Base-by-base conservation (phyloP, 2,888 invertebrate genomes). In the Argyresthia albistria region DNA sequence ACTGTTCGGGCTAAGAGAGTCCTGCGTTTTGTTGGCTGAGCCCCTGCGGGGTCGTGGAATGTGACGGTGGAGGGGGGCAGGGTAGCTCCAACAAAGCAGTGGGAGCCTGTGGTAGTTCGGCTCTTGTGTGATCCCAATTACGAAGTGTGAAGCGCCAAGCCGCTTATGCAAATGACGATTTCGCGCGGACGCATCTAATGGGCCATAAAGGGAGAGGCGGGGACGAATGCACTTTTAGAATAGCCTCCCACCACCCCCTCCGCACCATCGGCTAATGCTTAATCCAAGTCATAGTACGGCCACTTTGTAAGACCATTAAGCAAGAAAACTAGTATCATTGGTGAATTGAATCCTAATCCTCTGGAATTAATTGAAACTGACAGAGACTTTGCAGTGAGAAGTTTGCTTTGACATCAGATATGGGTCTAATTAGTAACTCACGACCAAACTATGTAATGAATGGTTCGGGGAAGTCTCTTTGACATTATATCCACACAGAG, bases 91-190 rank as follows among this genome's bases (percentile, higher is more conserved):
- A 57, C 63, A 73, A 57, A 66, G 59, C 76, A 78, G 86, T 65
- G 70, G 35, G 36, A 49, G 36, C 50, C n/a, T 43, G 12, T 36
- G 51, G 46, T 43, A 50, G 47, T 47, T n/a, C 37, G 35, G 64
- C 65, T 67, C 62, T 61, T 73, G 73, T 74, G 79, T 80, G 82
- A 81, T 82, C 80, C 80, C 82, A 84, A 86, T 83, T 84, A 86
- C 83, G 74, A 76, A 76, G 81, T 80, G 81, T 77, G 76, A 78
- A 76, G 80, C 76, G 72, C 75, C 77, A 80, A 84, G 83, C 84
- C 84, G 86, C 80, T 87, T 87, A 87, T 87, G 86, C 84, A 87
- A 86, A 87, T 86, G 80, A 76, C 76, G 80, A 78, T 77, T 80
- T 77, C 76, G 76, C 80, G 82, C 79, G 84, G 78, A 86, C 83